Evolutionary conservation across 2,113 vertebrate species (phyloP).

Genomic region (Pelusios castaneus): DNA sequence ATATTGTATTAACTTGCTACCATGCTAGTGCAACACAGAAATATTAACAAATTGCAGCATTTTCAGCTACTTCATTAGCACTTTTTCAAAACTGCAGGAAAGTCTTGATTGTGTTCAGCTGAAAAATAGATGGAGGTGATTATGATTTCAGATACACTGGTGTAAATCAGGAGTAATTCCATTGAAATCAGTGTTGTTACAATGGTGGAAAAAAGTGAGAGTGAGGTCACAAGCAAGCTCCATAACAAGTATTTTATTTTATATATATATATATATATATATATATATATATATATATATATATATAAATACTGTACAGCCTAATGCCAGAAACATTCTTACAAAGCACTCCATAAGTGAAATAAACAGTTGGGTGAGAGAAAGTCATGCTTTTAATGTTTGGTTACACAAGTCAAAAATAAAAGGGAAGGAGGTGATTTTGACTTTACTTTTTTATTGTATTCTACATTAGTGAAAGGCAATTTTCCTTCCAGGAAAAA

Average conservation of each 20-base stretch:
- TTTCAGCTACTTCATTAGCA: background rate
- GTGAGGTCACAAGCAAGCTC: background rate
- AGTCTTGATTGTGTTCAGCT: background rate
- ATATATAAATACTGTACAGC: rapidly evolving
- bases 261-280: too few relatives aligned
- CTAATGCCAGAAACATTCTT: background rate
- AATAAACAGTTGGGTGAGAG: background rate
- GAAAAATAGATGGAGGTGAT: background rate
- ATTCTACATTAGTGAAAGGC: rapidly evolving
- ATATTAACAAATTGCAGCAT: background rate
- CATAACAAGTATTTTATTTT: background rate
- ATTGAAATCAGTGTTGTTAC: background rate
- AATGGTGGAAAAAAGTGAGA: background rate
- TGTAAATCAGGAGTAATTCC: background rate
- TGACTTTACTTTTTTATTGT: background rate
- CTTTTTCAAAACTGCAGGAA: background rate
- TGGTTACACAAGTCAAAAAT: background rate
- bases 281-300: too few relatives aligned
- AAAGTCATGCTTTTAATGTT: background rate
- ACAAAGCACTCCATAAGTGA: background rate
- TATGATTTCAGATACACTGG: background rate
- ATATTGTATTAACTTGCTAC: background rate
- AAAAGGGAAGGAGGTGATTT: background rate
- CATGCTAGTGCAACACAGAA: background rate
- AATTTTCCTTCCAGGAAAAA: background rate